Base-by-base conservation (phyloP, 2,888 invertebrate genomes). In the Orthosia incerta region DNA sequence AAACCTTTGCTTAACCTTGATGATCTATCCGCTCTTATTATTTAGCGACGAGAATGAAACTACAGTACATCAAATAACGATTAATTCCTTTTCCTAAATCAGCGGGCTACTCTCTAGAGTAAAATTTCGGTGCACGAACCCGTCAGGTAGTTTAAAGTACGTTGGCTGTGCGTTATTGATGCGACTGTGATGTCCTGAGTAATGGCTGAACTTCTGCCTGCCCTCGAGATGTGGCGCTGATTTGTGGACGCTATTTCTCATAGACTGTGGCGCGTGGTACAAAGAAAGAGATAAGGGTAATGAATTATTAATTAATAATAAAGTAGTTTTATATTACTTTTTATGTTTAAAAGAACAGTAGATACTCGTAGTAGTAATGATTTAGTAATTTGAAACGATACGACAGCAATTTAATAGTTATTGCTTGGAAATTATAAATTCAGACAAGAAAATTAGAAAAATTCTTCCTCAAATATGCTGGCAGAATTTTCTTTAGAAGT, bases 221-320 rank as follows among this genome's bases (percentile, higher is more conserved):
- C 76, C 82, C 78, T 76, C 16, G 79, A 83, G 76, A 74, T 65
- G 78, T 78, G 85, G 65, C 69, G 65, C 82, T 91, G 92, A 92
- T 92, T 91, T 91, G 90, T 92, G 86, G 87, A 83, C 71, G 80
- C 80, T 64, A 89, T 91, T 87, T 89, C 86, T 92, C 92, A 91
- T 87, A 86, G 85, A 85, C 71, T 72, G 23, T 23, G 48, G 51
- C 50, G 23, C 55, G 31, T 70, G 84, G 83, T 62, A n/a, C 62
- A 83, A 82, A 71, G 50, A 16, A 61, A 9, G 20, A 55, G 51
- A 46, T 55, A 7, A 5, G 48, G 56, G n/a, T 48, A n/a, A 48
- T 48, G 11, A 46, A 50, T 50, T 26, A 16, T 50, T 50, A 46
- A 63, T 48, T 18, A 51, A 26, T 18, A 20, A 23, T 71, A 46